These are phyloP conservation scores for Meta bourneti DNA, from an alignment of 2,888 invertebrate species.

Conservation along the genomic window DNA sequence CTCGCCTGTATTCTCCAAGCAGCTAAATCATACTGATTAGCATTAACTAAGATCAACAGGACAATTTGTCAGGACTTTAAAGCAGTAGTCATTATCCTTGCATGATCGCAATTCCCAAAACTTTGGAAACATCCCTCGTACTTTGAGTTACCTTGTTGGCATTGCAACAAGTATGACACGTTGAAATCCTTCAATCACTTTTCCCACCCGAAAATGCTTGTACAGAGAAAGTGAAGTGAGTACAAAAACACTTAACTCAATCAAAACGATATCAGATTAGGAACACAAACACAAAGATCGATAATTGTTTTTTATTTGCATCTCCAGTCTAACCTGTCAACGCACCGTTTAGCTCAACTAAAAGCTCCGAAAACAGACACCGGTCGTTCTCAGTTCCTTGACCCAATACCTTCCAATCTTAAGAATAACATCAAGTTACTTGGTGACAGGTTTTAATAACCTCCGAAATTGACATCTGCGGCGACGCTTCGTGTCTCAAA, in stretches of 20 bases:
- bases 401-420: conserved; percentile 3
- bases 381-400: conserved; percentile 26
- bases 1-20: no score
- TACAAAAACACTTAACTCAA: background rate
- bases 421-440: conserved; percentile 18
- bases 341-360: background rate
- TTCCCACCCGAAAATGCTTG: background rate
- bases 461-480: background rate
- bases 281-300: background rate
- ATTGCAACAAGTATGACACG: background rate
- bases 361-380: conserved; percentile 9
- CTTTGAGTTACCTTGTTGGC: background rate
- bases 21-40: no score
- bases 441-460: conserved; percentile 29
- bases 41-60: no score
- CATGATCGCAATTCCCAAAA: no score
- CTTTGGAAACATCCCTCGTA: background rate
- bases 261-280: background rate
- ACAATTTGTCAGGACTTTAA: no score
- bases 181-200: background rate
- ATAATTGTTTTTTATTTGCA: background rate
- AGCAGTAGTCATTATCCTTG: no score
- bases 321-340: conserved; percentile 4
- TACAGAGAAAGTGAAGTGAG: background rate
- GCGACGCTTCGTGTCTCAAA: background rate